Conservation (phyloP, 1,140 invertebrate species). For the Dendroctonus valens region DNA sequence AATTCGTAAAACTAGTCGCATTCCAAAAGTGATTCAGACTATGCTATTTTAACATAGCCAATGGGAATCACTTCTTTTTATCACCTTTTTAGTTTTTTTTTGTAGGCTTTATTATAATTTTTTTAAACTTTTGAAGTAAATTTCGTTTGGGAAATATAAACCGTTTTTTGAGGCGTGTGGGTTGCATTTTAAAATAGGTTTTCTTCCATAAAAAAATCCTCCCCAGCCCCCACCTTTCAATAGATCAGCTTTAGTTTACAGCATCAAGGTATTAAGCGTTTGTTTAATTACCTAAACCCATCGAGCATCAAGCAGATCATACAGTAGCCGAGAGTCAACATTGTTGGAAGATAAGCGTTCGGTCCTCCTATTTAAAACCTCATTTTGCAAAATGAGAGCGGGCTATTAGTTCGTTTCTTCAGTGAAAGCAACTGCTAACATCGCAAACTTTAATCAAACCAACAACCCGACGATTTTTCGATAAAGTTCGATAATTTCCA, state of each 20-base stretch:
- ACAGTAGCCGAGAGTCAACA: conserved; percentile 13
- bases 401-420: conserved; percentile 3
- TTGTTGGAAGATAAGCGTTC: neutral
- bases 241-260: neutral
- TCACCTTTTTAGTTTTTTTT: neutral
- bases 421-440: neutral
- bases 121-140: neutral
- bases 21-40: too few relatives aligned
- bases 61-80: too few relatives aligned
- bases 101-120: neutral
- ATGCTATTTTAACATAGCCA: too few relatives aligned
- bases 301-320: conserved; percentile 10
- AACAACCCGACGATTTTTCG: conserved; percentile 1
- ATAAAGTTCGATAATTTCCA: neutral
- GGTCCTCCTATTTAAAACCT: neutral
- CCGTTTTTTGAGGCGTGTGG: neutral
- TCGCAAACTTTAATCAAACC: neutral
- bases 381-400: conserved; percentile 2
- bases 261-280: conserved; percentile 9
- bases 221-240: neutral
- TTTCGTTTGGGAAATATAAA: neutral
- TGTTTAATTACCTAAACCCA: conserved; percentile 28
- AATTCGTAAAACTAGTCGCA: too few relatives aligned
- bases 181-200: neutral
- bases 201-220: neutral